Evolutionary conservation across 2,113 vertebrate species (phyloP).

Genomic region (Neomonachus schauinslandi): DNA sequence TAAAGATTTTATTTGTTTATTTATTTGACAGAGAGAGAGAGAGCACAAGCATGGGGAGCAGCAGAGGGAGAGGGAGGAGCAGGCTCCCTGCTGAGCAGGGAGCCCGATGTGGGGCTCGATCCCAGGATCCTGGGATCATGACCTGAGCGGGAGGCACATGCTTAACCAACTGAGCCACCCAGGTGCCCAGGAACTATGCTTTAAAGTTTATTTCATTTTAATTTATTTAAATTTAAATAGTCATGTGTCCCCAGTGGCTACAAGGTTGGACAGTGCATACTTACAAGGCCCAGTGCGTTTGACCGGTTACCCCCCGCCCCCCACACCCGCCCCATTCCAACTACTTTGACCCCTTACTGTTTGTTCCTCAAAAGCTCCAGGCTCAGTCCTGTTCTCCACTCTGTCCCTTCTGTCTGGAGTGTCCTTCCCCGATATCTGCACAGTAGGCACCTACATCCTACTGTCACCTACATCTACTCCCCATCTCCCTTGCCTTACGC

Average conservation of each 20-base stretch:
- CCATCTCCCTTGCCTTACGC: background rate
- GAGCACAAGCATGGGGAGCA: no score
- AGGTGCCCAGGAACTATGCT: background rate
- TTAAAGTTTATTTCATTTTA: background rate
- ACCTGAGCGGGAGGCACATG: no score
- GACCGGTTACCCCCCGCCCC: background rate
- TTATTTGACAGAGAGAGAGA: no score
- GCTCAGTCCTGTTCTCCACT: background rate
- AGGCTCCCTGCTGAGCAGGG: no score
- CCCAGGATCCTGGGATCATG: no score
- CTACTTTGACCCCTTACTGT: background rate
- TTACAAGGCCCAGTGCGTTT: background rate
- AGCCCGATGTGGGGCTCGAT: no score
- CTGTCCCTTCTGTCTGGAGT: background rate
- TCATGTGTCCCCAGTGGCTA: background rate
- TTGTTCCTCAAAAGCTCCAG: background rate
- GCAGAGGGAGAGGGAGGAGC: no score
- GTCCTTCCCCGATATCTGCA: fast-evolving
- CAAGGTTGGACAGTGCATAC: fast-evolving
- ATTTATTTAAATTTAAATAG: background rate
- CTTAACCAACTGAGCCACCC: no score
- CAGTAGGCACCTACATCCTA: fast-evolving
- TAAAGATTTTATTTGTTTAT: no score
- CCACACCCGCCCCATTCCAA: no score
- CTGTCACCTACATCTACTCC: background rate